Base-by-base conservation (phyloP, 2,797 vertebrate genomes). In the Okamejei kenojei region DNA sequence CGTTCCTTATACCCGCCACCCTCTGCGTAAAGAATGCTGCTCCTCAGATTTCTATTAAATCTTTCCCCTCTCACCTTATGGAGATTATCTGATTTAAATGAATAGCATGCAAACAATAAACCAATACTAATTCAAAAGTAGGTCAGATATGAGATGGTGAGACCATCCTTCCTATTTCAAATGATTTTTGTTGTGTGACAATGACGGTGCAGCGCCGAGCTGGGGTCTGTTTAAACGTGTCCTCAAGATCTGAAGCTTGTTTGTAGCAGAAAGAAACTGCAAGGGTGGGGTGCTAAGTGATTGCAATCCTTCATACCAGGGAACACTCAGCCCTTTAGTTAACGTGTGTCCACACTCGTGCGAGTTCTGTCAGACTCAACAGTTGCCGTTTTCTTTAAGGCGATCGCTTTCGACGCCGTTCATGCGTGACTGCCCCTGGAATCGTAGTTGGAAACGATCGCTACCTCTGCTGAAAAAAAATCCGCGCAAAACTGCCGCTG, bases 121-220 rank as follows among this genome's bases (percentile, higher is more conserved):
- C 45, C 45, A 54, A 54, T 54, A 54, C 21, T 32, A 29, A 8
- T 73, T 76, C 23, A 74, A 92, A 45, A 23, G 45, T 1, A 92
- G 90, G 1, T 91, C 61, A 92, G 35, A 13, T 74, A 45, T 23
- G 9, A 38, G 74, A 13, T 54, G 71, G 7, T 74, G 23, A 76
- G 90, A 54, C 38, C 11, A 54, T 1, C 45, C 23, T 45, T 74
- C 90, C 35, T 1, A 13, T 29, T 21, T 73, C 68, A 74, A 91
- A 54, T 76, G 26, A 92, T 92, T 58, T 23, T 92, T 73, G 5
- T 54, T 54, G 45, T 92, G 38, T 92, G 90, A 92, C 90, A 76
- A 71, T 76, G 38, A 92, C 29, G 4, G 35, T n/a, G 68, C 71
- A 58, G 26, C 21, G 19, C 90, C 68, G 35, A 9, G 54, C 26